These are phyloP conservation scores for Asteroscopus sphinx DNA, from an alignment of 2,888 invertebrate species.

Conservation along the genomic window DNA sequence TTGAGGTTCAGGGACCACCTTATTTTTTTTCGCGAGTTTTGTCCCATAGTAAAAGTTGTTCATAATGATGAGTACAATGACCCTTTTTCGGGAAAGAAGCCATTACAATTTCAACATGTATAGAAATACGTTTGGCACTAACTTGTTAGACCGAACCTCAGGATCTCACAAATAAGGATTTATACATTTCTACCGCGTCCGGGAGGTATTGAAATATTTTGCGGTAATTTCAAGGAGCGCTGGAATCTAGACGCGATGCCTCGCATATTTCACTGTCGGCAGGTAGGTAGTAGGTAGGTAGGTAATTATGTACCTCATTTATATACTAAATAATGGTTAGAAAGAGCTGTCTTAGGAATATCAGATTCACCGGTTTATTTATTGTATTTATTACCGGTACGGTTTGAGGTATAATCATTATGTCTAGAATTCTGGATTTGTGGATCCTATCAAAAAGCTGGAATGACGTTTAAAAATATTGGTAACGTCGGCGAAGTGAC, in stretches of 20 bases:
- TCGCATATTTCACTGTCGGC: constrained; percentile 20
- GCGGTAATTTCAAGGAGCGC: constrained; percentile 29
- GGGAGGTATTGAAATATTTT: constrained; percentile 49
- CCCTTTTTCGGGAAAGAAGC: no score
- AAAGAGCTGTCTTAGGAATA: background rate
- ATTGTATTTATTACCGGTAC: no score
- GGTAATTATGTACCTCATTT: constrained; percentile 1
- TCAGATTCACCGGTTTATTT: background rate
- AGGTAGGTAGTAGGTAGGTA: constrained; percentile 1
- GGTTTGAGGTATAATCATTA: no score
- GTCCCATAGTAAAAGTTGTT: no score
- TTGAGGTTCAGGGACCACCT: no score
- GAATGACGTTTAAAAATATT: background rate
- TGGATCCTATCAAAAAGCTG: background rate
- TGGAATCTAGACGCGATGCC: constrained; percentile 13
- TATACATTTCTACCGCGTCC: constrained; percentile 34
- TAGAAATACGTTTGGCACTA: no score
- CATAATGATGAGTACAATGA: no score
- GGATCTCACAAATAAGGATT: constrained; percentile 35
- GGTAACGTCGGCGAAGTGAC: no score
- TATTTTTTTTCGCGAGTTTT: no score
- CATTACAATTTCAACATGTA: no score
- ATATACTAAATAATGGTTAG: background rate
- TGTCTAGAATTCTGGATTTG: no score
- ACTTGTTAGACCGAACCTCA: background rate